Evolutionary conservation across 2,888 invertebrate genomes (phyloP).

Genomic region (Dasypogon diadema): DNA sequence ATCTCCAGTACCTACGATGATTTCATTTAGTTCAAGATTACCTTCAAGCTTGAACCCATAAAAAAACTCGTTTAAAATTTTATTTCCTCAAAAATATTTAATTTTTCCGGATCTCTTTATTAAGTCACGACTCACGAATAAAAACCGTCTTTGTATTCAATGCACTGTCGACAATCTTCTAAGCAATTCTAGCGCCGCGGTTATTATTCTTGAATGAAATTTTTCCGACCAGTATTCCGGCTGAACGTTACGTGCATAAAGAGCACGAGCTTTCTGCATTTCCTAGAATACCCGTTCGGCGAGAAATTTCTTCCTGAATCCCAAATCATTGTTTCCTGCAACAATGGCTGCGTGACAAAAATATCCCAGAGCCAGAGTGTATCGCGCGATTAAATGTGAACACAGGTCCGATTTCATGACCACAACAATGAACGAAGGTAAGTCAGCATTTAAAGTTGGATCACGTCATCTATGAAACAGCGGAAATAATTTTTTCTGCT

Average conservation of each 20-base stretch:
- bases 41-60: no score
- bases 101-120: conserved; percentile 14
- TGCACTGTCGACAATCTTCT: background rate
- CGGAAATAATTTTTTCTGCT: conserved; percentile 7
- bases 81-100: conserved; percentile 7
- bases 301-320: conserved; percentile 18
- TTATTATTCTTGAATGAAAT: background rate
- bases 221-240: no score
- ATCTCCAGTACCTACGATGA: no score
- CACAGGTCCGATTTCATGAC: conserved; percentile 27
- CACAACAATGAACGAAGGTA: background rate
- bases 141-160: background rate
- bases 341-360: conserved; percentile 36
- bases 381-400: background rate
- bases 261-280: background rate
- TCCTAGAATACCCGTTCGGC: background rate
- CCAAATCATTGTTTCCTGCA: conserved; percentile 23
- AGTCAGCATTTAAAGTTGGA: conserved; percentile 27
- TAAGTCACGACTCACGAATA: conserved; percentile 5
- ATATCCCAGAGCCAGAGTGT: conserved; percentile 7
- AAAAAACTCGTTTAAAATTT: no score
- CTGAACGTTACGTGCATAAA: background rate
- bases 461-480: conserved; percentile 30
- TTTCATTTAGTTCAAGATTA: no score
- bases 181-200: background rate